These are phyloP conservation scores for Spheniscus humboldti DNA, from an alignment of 2,797 vertebrate genomes.

Conservation along the genomic window DNA sequence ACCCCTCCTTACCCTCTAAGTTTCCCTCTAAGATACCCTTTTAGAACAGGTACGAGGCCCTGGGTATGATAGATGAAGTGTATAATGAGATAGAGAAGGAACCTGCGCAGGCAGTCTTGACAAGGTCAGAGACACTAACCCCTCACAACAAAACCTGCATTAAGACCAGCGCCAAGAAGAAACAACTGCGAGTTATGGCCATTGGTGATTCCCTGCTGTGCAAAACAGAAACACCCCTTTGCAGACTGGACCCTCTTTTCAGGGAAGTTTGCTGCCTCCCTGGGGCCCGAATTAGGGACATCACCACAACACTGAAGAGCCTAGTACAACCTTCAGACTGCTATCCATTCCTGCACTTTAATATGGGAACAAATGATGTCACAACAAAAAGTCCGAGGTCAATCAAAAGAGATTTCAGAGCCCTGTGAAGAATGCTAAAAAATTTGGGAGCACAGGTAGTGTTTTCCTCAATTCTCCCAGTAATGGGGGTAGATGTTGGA, in stretches of 20 bases:
- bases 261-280: too few species aligned
- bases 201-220: not conserved
- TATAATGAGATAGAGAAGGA: not conserved
- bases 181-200: not conserved
- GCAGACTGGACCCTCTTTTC: not conserved
- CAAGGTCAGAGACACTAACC: not conserved
- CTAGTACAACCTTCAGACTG: too few species aligned
- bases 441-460: too few species aligned
- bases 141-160: not conserved
- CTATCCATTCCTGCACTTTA: too few species aligned
- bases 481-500: too few species aligned
- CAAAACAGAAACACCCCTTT: not conserved
- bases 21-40: not conserved
- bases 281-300: too few species aligned
- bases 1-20: not conserved
- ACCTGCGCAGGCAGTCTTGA: not conserved
- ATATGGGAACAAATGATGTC: too few species aligned
- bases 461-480: too few species aligned
- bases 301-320: too few species aligned
- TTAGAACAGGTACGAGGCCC: not conserved
- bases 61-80: fast-evolving
- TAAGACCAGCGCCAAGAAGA: not conserved
- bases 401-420: too few species aligned
- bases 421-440: too few species aligned
- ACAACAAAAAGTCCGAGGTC: too few species aligned